These are phyloP conservation scores for Eospalax fontanierii DNA, from an alignment of 2,797 vertebrate genomes.

Conservation along the genomic window DNA sequence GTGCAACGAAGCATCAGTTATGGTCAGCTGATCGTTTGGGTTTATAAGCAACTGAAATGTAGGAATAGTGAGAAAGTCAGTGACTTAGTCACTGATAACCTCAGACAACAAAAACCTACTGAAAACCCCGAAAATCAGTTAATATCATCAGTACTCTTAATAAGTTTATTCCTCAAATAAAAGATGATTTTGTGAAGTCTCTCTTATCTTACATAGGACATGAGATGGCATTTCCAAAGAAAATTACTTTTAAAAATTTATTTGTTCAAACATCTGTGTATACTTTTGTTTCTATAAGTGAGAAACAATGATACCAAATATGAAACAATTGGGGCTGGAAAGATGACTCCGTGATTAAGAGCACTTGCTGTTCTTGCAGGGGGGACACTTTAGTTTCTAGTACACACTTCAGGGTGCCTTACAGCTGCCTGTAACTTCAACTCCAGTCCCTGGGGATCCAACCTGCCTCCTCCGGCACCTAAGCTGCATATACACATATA, in stretches of 20 bases:
- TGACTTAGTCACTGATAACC: not conserved
- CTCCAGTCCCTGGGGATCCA: too few species aligned
- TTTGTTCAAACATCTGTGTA: not conserved
- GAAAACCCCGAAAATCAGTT: not conserved
- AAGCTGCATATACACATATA: too few species aligned
- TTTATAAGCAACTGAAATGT: conserved; percentile 21
- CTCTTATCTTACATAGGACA: not conserved
- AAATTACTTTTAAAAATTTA: conserved; percentile 45
- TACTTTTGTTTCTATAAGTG: conserved; percentile 55
- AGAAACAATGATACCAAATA: conserved; percentile 31
- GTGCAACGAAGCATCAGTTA: not conserved
- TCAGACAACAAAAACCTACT: not conserved
- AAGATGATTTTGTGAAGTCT: not conserved
- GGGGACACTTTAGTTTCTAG: too few species aligned
- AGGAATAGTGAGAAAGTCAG: not conserved
- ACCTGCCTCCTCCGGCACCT: too few species aligned
- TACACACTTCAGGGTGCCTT: too few species aligned
- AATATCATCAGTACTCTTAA: not conserved
- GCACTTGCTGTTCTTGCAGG: too few species aligned
- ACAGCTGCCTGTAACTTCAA: too few species aligned
- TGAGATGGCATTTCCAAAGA: not conserved
- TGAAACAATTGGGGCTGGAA: not conserved
- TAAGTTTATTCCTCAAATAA: not conserved
- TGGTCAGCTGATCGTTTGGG: not conserved
- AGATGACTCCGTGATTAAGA: too few species aligned